Conservation (phyloP, 2,113 vertebrate genomes). For the Haliaeetus leucogaster region DNA sequence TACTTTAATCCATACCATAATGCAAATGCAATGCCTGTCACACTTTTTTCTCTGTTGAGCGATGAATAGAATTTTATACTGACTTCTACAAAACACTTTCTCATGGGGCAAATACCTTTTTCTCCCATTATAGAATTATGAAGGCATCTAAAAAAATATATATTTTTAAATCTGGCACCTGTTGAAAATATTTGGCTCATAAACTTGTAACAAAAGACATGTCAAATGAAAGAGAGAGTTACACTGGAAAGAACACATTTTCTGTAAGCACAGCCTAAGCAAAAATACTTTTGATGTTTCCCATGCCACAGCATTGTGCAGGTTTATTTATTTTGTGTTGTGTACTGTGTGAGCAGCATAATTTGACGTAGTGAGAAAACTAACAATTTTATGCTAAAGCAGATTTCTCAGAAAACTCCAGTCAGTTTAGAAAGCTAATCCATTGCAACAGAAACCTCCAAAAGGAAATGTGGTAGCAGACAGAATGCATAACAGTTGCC, state of each 20-base stretch:
- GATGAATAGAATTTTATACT: background rate
- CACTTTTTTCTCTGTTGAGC: background rate
- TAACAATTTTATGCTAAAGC: slow-evolving; percentile 3
- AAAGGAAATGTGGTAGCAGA: background rate
- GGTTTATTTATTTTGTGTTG: background rate
- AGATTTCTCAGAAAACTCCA: background rate
- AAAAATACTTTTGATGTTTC: background rate
- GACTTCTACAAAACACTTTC: background rate
- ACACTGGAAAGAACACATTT: background rate
- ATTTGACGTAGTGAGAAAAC: background rate
- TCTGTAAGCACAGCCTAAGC: background rate
- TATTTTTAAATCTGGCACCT: background rate
- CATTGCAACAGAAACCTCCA: background rate
- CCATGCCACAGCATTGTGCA: background rate
- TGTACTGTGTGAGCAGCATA: background rate
- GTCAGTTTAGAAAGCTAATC: background rate
- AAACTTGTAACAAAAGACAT: background rate
- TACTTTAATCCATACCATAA: slow-evolving; percentile 48
- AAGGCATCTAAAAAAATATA: background rate
- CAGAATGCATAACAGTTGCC: background rate
- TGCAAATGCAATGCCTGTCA: background rate
- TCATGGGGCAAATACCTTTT: background rate
- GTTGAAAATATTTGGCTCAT: slow-evolving; percentile 23
- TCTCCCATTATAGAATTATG: background rate
- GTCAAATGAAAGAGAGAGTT: slow-evolving; percentile 2